A percentile compares a stretch with the other conserved stretches of the same genome.
Evolutionary conservation across 92 coral and sea anemone genomes (phyloP).

Genomic region (Porites cylindrica): DNA sequence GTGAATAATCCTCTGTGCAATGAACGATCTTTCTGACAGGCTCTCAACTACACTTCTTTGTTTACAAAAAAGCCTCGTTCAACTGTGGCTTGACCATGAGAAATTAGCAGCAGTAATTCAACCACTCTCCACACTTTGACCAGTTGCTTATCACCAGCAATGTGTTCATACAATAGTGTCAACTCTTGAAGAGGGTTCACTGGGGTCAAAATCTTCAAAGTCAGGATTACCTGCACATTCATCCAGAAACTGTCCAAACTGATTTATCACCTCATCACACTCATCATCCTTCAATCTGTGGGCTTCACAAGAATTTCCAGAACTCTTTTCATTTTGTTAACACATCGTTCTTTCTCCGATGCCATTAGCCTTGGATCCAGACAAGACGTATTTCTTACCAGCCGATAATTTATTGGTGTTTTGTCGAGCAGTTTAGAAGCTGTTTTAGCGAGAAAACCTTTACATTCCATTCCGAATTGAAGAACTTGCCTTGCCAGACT

Average conservation of each 20-base stretch:
- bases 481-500: background rate
- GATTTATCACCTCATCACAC: constrained; percentile 54
- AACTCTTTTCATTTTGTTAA: constrained; percentile 35
- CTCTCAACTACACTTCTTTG: constrained; percentile 64
- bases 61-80: constrained; percentile 65
- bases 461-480: too few relatives aligned
- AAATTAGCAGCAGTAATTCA: constrained; percentile 58
- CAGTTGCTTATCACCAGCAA: constrained; percentile 44
- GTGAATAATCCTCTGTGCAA: constrained; percentile 51
- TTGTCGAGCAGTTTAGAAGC: background rate
- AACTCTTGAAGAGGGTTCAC: constrained; percentile 27
- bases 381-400: background rate
- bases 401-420: constrained; percentile 22
- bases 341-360: constrained; percentile 46
- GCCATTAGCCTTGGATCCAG: constrained; percentile 34
- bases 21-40: constrained; percentile 44
- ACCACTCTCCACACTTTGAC: constrained; percentile 44
- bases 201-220: constrained; percentile 48
- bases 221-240: constrained; percentile 21
- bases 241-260: constrained; percentile 52
- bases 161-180: constrained; percentile 52
- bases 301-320: constrained; percentile 54
- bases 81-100: constrained; percentile 75
- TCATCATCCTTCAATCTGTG: constrained; percentile 44
- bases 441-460: too few relatives aligned